These are phyloP conservation scores for Pomacea maculata DNA, from an alignment of 1,140 invertebrate species.

Conservation along the genomic window DNA sequence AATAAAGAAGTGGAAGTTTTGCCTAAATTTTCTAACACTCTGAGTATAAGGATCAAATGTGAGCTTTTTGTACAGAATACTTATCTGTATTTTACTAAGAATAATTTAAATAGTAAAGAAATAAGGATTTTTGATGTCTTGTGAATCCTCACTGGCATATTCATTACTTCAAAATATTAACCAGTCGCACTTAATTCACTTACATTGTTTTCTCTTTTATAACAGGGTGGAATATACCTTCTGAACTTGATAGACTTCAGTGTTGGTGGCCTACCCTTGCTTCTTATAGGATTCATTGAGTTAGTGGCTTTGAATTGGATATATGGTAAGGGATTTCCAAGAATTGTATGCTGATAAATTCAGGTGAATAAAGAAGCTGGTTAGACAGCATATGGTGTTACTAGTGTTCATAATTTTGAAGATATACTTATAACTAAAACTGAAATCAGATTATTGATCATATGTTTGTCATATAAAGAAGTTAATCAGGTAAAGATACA, in stretches of 20 bases:
- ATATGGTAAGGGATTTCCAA: slow-evolving; percentile 66
- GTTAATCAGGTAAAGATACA: too few relatives aligned
- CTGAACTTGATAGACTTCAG: slow-evolving; percentile 87
- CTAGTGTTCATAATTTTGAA: not conserved
- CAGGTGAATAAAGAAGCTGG: not conserved
- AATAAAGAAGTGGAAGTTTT: too few relatives aligned
- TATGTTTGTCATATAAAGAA: too few relatives aligned
- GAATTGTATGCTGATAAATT: not conserved
- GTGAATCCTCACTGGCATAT: too few relatives aligned
- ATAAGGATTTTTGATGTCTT: too few relatives aligned
- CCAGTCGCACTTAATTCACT: not conserved
- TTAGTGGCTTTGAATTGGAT: slow-evolving; percentile 83
- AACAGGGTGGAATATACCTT: slow-evolving; percentile 80
- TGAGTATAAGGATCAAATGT: too few relatives aligned
- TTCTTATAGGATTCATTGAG: slow-evolving; percentile 78
- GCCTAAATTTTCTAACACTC: too few relatives aligned
- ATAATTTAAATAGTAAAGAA: too few relatives aligned
- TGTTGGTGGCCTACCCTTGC: slow-evolving; percentile 84
- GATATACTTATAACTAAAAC: not conserved
- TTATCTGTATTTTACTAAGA: too few relatives aligned
- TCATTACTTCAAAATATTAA: too few relatives aligned
- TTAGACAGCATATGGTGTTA: not conserved
- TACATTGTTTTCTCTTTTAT: slow-evolving; percentile 13
- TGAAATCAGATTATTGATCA: too few relatives aligned
- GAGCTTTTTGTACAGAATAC: too few relatives aligned